Evolutionary conservation across 1,140 invertebrate species (phyloP).

Genomic region (Dryas iulia): DNA sequence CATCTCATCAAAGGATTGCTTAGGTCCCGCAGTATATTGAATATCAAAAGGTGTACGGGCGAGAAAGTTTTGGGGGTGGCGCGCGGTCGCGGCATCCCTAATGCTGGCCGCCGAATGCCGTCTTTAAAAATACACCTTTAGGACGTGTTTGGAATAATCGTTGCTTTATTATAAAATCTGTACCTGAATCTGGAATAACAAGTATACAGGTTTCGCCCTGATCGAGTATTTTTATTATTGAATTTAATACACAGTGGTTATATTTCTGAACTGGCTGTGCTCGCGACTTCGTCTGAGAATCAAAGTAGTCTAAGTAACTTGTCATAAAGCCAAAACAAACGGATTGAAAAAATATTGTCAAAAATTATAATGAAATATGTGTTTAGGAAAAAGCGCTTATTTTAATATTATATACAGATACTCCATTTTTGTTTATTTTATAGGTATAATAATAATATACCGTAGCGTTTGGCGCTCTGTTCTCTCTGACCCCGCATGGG

Average conservation of each 20-base stretch:
- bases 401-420: too few species aligned
- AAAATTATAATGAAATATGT: too few species aligned
- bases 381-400: too few species aligned
- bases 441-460: too few species aligned
- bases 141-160: constrained; percentile 69
- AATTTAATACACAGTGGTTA: constrained; percentile 2
- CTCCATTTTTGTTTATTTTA: too few species aligned
- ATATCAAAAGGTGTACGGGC: constrained; percentile 76
- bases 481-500: too few species aligned
- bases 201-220: constrained; percentile 29
- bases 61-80: constrained; percentile 65
- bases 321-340: too few species aligned
- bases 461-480: too few species aligned
- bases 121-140: constrained; percentile 76
- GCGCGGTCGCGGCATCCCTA: constrained; percentile 64
- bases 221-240: constrained; percentile 28
- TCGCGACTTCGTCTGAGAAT: too few species aligned
- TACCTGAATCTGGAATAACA: constrained; percentile 32
- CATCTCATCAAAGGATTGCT: constrained; percentile 80
- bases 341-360: too few species aligned
- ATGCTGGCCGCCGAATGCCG: constrained; percentile 67
- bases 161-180: constrained; percentile 43
- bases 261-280: too few species aligned
- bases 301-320: too few species aligned
- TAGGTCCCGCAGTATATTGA: constrained; percentile 74